Percentiles rank a stretch among this genome's conserved stretches.
Evolutionary conservation across 2,113 vertebrate genomes (phyloP).

Genomic region (Harpagus bidentatus): DNA sequence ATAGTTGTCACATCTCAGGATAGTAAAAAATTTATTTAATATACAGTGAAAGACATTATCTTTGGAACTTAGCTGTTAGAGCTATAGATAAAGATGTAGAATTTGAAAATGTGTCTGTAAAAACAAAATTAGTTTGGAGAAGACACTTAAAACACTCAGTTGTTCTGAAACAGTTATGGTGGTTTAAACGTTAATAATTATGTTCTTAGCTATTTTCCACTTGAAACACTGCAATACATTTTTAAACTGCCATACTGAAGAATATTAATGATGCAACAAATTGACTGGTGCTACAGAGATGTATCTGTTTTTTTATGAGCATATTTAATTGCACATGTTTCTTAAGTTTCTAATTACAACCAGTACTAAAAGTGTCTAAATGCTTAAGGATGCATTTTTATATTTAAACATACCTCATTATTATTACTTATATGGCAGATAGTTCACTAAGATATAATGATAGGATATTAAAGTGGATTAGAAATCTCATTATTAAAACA

Average conservation of each 20-base stretch:
- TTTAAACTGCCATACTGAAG: constrained; percentile 31
- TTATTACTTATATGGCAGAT: constrained; percentile 58
- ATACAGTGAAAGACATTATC: too few relatives aligned
- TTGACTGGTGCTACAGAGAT: constrained; percentile 47
- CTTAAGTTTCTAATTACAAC: constrained; percentile 73
- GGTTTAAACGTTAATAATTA: too few relatives aligned
- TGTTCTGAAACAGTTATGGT: too few relatives aligned
- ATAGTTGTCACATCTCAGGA: too few relatives aligned
- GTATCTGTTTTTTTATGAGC: constrained; percentile 48
- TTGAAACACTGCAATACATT: constrained; percentile 26
- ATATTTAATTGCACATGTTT: constrained; percentile 68
- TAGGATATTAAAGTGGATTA: constrained; percentile 53
- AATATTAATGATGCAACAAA: constrained; percentile 69
- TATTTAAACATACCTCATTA: constrained; percentile 58
- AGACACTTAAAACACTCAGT: too few relatives aligned
- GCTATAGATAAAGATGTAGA: too few relatives aligned
- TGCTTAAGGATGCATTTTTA: constrained; percentile 58
- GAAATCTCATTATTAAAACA: constrained; percentile 65
- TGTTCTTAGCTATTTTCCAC: neutral
- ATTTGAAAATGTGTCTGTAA: too few relatives aligned
- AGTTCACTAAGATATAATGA: constrained; percentile 61
- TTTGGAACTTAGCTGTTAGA: too few relatives aligned
- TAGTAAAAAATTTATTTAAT: too few relatives aligned
- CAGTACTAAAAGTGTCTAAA: constrained; percentile 48
- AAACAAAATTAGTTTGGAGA: too few relatives aligned